Conservation (phyloP, 2,888 invertebrate genomes). For the Ochropleura plecta region DNA sequence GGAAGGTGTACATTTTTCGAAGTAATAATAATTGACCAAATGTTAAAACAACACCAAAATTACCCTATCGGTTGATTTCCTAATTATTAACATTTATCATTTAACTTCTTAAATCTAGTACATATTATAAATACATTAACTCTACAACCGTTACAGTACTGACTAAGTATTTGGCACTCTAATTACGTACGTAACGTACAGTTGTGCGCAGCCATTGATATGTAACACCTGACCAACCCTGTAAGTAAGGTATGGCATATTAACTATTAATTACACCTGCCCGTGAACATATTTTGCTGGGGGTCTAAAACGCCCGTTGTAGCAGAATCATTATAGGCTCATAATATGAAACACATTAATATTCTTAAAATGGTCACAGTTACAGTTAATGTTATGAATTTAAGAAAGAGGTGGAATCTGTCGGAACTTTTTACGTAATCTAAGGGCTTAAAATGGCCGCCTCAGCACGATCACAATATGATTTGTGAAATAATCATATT, state of each 20-base stretch:
- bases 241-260: not conserved
- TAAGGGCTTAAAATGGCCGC: too few species aligned
- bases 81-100: slow-evolving; percentile 6
- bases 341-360: too few species aligned
- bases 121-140: not conserved
- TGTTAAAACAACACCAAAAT: slow-evolving; percentile 4
- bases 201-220: slow-evolving; percentile 39
- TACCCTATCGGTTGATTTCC: slow-evolving; percentile 17
- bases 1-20: not conserved
- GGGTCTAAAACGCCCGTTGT: too few species aligned
- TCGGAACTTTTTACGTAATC: too few species aligned
- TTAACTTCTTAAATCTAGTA: not conserved
- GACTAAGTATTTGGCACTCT: slow-evolving; percentile 48
- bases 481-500: too few species aligned
- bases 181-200: not conserved
- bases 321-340: too few species aligned
- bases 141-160: not conserved
- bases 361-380: too few species aligned
- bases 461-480: too few species aligned
- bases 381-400: too few species aligned
- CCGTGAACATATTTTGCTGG: too few species aligned
- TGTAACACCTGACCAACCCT: slow-evolving; percentile 13
- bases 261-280: too few species aligned
- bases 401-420: too few species aligned
- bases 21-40: not conserved